Evolutionary conservation across 2,888 invertebrate species (phyloP).

Genomic region (Boloria selene): DNA sequence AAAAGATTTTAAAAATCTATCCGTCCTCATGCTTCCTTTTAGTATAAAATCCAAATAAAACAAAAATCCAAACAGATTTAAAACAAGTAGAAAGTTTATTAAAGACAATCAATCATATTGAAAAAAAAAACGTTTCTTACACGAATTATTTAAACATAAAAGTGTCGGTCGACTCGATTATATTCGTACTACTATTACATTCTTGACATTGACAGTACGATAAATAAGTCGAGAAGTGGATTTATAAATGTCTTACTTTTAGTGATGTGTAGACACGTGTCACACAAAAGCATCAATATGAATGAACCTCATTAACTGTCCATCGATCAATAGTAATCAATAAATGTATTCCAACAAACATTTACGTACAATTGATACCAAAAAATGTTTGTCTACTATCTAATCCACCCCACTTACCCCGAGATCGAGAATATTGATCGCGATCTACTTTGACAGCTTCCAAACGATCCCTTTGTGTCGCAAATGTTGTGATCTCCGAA

Average conservation of each 20-base stretch:
- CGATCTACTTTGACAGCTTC: constrained; percentile 39
- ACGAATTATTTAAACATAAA: too few relatives aligned
- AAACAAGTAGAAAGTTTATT: too few relatives aligned
- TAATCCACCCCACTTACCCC: constrained; percentile 17
- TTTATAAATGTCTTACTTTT: background rate
- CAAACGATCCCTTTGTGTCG: constrained; percentile 29
- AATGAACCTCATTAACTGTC: constrained; percentile 22
- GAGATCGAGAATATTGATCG: constrained; percentile 36
- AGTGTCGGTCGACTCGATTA: too few relatives aligned
- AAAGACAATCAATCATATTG: too few relatives aligned
- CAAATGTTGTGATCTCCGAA: constrained; percentile 13
- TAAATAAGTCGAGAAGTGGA: too few relatives aligned
- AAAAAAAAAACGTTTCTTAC: too few relatives aligned
- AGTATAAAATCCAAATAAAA: too few relatives aligned
- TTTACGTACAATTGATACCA: constrained; percentile 2
- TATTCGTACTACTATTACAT: too few relatives aligned
- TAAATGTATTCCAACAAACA: background rate
- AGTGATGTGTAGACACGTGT: background rate
- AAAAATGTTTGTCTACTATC: constrained; percentile 20
- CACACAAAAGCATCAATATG: background rate
- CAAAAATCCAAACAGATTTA: too few relatives aligned
- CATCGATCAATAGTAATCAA: constrained; percentile 12
- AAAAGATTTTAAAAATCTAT: too few relatives aligned
- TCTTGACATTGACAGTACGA: too few relatives aligned
- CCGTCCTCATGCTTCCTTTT: too few relatives aligned